Base-by-base conservation (phyloP, 2,113 vertebrate genomes). In the Zosterops pallidus region DNA sequence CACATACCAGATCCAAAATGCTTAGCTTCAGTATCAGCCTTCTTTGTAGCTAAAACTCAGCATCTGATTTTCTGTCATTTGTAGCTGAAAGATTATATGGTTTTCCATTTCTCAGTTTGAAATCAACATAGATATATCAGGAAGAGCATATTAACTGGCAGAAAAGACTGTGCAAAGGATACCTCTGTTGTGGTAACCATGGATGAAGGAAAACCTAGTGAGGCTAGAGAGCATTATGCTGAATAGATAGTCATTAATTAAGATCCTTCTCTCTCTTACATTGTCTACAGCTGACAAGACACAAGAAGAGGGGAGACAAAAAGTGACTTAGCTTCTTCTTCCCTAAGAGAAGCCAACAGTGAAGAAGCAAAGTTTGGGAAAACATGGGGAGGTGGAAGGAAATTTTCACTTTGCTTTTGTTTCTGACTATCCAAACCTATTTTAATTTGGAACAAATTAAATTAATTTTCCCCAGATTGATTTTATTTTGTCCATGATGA, bases 11-110 rank as follows among this genome's bases (percentile, higher is more conserved):
- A 46, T 22, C 29, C 44, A 69, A 84, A 44, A 33, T 55, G 3
- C 9, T 71, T 67, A 49, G 24, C 52, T 84, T 81, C 41, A 46
- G 17, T 49, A 19, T 41, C 35, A 55, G 5, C 20, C 19, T 50
- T 91, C 24, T 70, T 87, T 81, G 7, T 55, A 68, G 33, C 37
- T 76, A 88, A 93, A 95, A 79, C 22, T 77, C 35, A 35, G 13
- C 15, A 55, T 53, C 33, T 70, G 20, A 37, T 84, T 92, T 87
- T 81, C 42, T 81, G 28, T 74, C 35, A 81, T 57, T 8, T 75
- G 8, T 33, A 68, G 15, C 9, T 67, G 29, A 57, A 81, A 65
- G 8, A 8, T 55, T 8, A 28, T 4, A 35, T 37, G 1, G 1
- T 42, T 33, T 5, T 86, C 33, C 12, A 0, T 60, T 81, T 74